phyloP scores from a whole-genome alignment of 2,888 invertebrate genomes.

The Harpalus rufipes region DNA sequence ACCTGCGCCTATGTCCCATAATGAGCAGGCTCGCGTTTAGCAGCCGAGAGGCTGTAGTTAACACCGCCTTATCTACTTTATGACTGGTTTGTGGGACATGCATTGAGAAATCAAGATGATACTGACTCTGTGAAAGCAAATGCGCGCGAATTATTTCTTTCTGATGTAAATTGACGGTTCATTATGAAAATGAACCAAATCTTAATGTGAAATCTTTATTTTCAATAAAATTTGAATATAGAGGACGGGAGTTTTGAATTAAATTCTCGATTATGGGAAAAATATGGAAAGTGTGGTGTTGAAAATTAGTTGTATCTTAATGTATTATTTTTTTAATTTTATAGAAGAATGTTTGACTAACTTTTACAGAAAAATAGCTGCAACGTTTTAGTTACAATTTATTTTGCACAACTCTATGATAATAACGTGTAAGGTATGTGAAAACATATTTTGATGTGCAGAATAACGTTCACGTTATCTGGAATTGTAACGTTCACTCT shows the following conservation, averaged over 20 bases:
- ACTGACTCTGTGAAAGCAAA: conserved; percentile 19
- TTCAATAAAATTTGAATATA: background rate
- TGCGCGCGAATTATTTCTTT: background rate
- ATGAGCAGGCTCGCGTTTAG: conserved; percentile 41
- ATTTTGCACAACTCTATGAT: too few relatives aligned
- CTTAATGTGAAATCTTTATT: background rate
- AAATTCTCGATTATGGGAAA: background rate
- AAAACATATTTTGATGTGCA: too few relatives aligned
- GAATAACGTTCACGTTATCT: too few relatives aligned
- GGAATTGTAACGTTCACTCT: too few relatives aligned
- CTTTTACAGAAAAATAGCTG: too few relatives aligned
- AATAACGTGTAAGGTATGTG: too few relatives aligned
- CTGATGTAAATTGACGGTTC: background rate
- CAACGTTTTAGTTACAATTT: too few relatives aligned
- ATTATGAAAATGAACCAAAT: background rate
- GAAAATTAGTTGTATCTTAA: background rate
- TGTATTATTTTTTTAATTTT: background rate
- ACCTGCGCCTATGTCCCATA: conserved; percentile 7
- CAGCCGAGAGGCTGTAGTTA: conserved; percentile 40
- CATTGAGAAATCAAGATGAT: conserved; percentile 43
- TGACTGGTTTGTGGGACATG: conserved; percentile 47
- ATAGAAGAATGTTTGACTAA: too few relatives aligned
- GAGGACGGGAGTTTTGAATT: background rate
- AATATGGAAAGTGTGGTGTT: background rate
- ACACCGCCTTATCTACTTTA: conserved; percentile 42